These are phyloP conservation scores for Leptopilina myrica DNA, from an alignment of 2,888 invertebrate genomes.

Conservation along the genomic window DNA sequence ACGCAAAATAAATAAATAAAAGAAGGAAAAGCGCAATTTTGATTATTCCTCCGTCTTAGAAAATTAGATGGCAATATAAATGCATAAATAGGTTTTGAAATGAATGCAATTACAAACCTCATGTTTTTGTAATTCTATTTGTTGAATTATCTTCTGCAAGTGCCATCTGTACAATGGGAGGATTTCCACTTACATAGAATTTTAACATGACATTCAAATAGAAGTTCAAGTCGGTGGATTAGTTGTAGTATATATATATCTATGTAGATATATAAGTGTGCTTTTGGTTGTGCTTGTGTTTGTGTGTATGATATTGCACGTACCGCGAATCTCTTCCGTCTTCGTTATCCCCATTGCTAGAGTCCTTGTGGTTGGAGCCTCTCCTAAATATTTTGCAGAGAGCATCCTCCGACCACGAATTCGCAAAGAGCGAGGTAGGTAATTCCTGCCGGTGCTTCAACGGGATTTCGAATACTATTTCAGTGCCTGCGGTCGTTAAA, in stretches of 20 bases:
- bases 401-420: conserved; percentile 43
- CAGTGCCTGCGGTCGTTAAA: conserved; percentile 42
- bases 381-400: conserved; percentile 61
- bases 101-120: not conserved
- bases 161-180: not conserved
- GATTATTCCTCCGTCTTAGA: too few relatives aligned
- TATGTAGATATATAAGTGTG: conserved; percentile 45
- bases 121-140: not conserved
- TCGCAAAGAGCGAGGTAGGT: conserved; percentile 38
- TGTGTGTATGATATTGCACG: conserved; percentile 45
- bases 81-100: too few relatives aligned
- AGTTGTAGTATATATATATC: conserved; percentile 39
- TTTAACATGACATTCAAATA: conserved; percentile 43
- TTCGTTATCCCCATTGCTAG: conserved; percentile 66
- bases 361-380: conserved; percentile 54
- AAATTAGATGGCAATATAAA: too few relatives aligned
- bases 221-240: conserved; percentile 41
- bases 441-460: conserved; percentile 45
- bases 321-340: conserved; percentile 61
- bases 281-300: conserved; percentile 40
- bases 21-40: too few relatives aligned
- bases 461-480: conserved; percentile 50
- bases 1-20: too few relatives aligned
- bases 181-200: conserved; percentile 11
- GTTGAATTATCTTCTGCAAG: conserved; percentile 5